Base-by-base conservation (phyloP, 2,888 invertebrate genomes). In the Alcis repandata region DNA sequence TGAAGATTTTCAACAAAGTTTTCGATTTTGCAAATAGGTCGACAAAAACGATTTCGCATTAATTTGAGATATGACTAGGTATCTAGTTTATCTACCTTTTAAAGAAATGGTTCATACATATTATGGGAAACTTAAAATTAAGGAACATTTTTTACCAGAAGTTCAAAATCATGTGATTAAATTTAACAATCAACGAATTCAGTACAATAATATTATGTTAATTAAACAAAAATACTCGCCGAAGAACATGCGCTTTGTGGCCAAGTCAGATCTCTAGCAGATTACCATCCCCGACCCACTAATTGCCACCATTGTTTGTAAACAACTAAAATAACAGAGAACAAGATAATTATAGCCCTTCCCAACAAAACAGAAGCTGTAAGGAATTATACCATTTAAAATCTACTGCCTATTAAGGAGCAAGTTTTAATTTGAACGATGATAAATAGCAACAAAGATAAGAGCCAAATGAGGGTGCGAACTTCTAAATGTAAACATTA, bases 401-500 rank as follows among this genome's bases (percentile, higher is more conserved):
- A 76, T 75, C 77, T 74, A 78, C 71, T 62, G 69, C 59, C 65
- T 61, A 68, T 69, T 69, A 70, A 63, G 17, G 56, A 62, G 62
- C 58, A 75, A 76, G 70, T 73, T 79, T 82, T 78, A 76, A 79
- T 79, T 80, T 74, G 69, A 74, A 68, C 75, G 71, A 77, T 75
- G 71, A 78, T 73, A 75, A 74, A 74, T 72, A 74, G 68, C 67
- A 64, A 72, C 70, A 73, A 60, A 73, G 68, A 71, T 76, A 76
- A 74, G 65, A 72, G 69, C 74, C 64, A 69, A 77, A 83, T 80
- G 79, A 76, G 84, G 82, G 79, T 75, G 77, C 75, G 66, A 82
- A 79, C 78, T 82, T 76, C 76, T 72, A 72, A 84, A 82, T 80
- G 79, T 80, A 85, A 85, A 85, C 82, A 83, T 83, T 84, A 79